Conservation (phyloP, 1,140 invertebrate species). For the Orussus abietinus region DNA sequence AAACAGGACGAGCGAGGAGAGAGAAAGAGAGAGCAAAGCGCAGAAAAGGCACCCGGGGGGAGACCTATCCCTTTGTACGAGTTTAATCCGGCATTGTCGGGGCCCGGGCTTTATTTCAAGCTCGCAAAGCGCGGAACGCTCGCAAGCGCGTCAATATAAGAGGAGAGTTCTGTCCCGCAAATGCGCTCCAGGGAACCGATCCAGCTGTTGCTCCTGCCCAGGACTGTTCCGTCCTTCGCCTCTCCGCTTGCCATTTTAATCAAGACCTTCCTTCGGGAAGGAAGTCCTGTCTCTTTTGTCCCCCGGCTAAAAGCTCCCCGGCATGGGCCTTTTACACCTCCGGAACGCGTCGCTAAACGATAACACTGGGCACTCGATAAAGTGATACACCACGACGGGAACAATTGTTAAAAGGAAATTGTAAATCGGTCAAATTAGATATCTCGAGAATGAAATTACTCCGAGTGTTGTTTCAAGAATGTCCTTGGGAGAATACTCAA, state of each 20-base stretch:
- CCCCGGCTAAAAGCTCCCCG: neutral
- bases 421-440: too few species aligned
- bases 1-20: constrained; percentile 22
- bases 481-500: too few species aligned
- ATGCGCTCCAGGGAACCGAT: constrained; percentile 53
- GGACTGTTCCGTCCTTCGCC: constrained; percentile 32
- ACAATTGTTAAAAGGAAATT: too few species aligned
- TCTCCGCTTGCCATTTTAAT: constrained; percentile 52
- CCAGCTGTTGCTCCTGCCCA: constrained; percentile 50
- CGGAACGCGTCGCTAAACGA: too few species aligned
- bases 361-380: too few species aligned
- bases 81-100: constrained; percentile 12
- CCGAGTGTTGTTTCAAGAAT: too few species aligned
- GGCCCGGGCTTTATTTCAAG: constrained; percentile 23
- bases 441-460: too few species aligned
- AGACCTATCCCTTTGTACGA: too few species aligned
- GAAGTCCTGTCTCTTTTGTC: too few species aligned
- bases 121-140: constrained; percentile 1
- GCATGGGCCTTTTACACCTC: too few species aligned
- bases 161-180: constrained; percentile 52
- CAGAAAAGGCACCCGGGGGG: constrained; percentile 16
- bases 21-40: constrained; percentile 14
- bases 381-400: too few species aligned
- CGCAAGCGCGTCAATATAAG: constrained; percentile 45
- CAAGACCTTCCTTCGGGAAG: constrained; percentile 49